Conservation (phyloP, 1,140 invertebrate species). For the Solenopsis fugax region DNA sequence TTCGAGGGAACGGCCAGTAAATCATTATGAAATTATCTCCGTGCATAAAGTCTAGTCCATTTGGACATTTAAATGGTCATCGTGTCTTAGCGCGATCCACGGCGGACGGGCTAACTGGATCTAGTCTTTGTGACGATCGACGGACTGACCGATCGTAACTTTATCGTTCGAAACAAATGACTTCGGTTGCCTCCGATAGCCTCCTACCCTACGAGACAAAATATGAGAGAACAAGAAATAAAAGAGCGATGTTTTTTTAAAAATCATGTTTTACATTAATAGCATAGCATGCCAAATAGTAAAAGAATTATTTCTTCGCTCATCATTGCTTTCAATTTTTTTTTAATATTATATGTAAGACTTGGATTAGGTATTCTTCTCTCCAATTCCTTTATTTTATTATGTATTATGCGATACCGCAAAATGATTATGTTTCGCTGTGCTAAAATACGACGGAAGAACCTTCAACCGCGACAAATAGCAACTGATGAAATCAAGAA, state of each 20-base stretch:
- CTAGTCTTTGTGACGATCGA: neutral
- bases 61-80: constrained; percentile 75
- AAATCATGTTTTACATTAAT: neutral
- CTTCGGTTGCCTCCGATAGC: constrained; percentile 22
- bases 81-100: constrained; percentile 13
- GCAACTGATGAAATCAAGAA: neutral
- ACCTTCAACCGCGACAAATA: neutral
- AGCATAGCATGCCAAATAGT: too few relatives aligned
- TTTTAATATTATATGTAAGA: neutral
- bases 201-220: neutral
- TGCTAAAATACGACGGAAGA: neutral
- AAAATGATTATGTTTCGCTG: neutral
- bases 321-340: neutral
- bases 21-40: constrained; percentile 77
- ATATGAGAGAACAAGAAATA: neutral
- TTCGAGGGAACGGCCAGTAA: constrained; percentile 59
- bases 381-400: neutral
- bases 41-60: constrained; percentile 71
- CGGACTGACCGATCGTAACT: neutral
- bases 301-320: neutral
- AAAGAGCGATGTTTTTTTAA: neutral
- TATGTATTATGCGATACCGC: neutral
- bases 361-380: neutral
- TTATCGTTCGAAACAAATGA: constrained; percentile 59
- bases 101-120: neutral